These are phyloP conservation scores for Campylomormyrus tamandua DNA, from an alignment of 2,113 vertebrate species.

Conservation along the genomic window DNA sequence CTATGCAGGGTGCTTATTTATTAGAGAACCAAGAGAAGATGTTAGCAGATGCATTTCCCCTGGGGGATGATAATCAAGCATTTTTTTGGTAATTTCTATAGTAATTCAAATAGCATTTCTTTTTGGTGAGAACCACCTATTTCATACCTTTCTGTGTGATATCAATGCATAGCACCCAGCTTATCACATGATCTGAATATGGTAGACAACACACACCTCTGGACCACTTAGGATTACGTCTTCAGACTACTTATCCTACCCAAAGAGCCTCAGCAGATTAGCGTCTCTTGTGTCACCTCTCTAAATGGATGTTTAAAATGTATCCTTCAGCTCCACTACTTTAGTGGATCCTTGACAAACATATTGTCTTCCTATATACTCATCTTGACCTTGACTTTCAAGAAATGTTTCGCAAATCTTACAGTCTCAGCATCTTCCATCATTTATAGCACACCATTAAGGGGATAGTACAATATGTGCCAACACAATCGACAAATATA, in stretches of 20 bases:
- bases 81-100: neutral
- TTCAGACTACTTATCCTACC: neutral
- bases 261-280: neutral
- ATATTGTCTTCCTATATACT: neutral
- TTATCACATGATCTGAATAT: neutral
- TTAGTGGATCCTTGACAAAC: neutral
- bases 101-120: neutral
- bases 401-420: neutral
- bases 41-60: neutral
- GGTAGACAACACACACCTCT: neutral
- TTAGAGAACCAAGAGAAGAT: neutral
- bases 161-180: neutral
- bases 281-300: neutral
- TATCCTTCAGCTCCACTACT: neutral
- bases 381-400: neutral
- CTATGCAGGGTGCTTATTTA: neutral
- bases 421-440: neutral
- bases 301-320: neutral
- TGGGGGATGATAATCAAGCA: neutral
- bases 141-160: neutral
- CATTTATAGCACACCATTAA: neutral
- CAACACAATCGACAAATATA: neutral
- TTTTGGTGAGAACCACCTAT: neutral
- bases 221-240: neutral
- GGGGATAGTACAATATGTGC: neutral